phyloP scores from a whole-genome alignment of 2,113 vertebrate species.

The Ictalurus punctatus region DNA sequence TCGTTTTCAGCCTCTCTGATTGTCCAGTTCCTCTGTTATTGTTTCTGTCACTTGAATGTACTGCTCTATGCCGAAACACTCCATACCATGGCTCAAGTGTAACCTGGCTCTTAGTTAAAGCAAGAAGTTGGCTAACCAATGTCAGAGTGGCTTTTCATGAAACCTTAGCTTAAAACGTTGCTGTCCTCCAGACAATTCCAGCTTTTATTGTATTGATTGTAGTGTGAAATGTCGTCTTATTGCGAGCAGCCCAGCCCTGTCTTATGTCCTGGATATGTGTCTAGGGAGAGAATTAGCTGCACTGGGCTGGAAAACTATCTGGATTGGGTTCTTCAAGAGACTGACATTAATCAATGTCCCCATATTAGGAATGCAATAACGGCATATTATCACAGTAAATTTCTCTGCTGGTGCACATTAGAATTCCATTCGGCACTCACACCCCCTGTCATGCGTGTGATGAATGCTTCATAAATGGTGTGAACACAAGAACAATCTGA shows the following conservation, averaged over 20 bases:
- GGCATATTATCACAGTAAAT: slow-evolving; percentile 45
- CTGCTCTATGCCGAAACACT: slow-evolving; percentile 18
- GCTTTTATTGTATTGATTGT: slow-evolving; percentile 54
- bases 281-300: slow-evolving; percentile 46
- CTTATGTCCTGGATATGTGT: slow-evolving; percentile 39
- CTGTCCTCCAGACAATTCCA: slow-evolving; percentile 32
- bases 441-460: slow-evolving; percentile 29
- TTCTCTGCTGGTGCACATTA: slow-evolving; percentile 44
- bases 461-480: slow-evolving; percentile 39
- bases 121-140: slow-evolving; percentile 9
- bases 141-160: slow-evolving; percentile 45
- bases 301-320: slow-evolving; percentile 41
- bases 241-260: slow-evolving; percentile 38
- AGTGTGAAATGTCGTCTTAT: slow-evolving; percentile 47
- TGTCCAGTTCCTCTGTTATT: slow-evolving; percentile 34
- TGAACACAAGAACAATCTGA: slow-evolving; percentile 10
- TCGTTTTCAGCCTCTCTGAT: slow-evolving; percentile 8
- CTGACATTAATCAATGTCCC: slow-evolving; percentile 53
- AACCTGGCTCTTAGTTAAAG: slow-evolving; percentile 22
- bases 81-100: background rate
- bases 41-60: slow-evolving; percentile 41
- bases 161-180: slow-evolving; percentile 47
- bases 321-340: slow-evolving; percentile 35
- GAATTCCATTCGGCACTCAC: slow-evolving; percentile 30
- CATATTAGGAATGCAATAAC: slow-evolving; percentile 54